Evolutionary conservation across 2,113 vertebrate species (phyloP).

Genomic region (Larimichthys crocea): DNA sequence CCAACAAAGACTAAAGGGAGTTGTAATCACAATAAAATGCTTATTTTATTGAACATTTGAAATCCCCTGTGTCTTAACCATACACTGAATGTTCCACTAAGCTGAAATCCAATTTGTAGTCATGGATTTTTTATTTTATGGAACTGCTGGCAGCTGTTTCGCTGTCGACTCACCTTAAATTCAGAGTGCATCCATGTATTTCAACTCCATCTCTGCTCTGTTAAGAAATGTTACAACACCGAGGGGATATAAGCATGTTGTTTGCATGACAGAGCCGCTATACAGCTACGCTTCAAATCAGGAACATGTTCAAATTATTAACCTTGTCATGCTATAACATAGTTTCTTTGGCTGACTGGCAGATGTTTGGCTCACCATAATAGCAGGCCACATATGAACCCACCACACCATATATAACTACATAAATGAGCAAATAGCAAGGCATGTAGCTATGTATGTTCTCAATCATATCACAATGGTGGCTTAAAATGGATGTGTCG

Average conservation of each 20-base stretch:
- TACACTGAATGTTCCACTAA: slow-evolving; percentile 53
- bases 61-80: slow-evolving; percentile 33
- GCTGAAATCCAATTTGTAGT: slow-evolving; percentile 72
- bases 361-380: slow-evolving; percentile 32
- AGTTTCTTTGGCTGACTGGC: slow-evolving; percentile 4
- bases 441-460: not conserved
- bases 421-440: slow-evolving; percentile 29
- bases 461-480: not conserved
- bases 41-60: slow-evolving; percentile 41
- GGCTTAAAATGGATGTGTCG: slow-evolving; percentile 24
- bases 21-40: slow-evolving; percentile 49
- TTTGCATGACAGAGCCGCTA: not conserved
- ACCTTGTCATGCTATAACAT: not conserved
- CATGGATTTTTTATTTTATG: slow-evolving; percentile 60
- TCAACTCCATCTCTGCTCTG: not conserved
- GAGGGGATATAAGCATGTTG: not conserved
- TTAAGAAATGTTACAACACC: slow-evolving; percentile 3
- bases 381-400: slow-evolving; percentile 15
- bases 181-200: slow-evolving; percentile 2
- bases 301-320: slow-evolving; percentile 10
- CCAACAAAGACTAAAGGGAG: slow-evolving; percentile 30
- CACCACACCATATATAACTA: not conserved
- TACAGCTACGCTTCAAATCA: not conserved
- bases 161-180: slow-evolving; percentile 55
- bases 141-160: slow-evolving; percentile 52